These are phyloP conservation scores for Xestoiulus laeticollis DNA, from an alignment of 2,888 invertebrate species.

Conservation along the genomic window DNA sequence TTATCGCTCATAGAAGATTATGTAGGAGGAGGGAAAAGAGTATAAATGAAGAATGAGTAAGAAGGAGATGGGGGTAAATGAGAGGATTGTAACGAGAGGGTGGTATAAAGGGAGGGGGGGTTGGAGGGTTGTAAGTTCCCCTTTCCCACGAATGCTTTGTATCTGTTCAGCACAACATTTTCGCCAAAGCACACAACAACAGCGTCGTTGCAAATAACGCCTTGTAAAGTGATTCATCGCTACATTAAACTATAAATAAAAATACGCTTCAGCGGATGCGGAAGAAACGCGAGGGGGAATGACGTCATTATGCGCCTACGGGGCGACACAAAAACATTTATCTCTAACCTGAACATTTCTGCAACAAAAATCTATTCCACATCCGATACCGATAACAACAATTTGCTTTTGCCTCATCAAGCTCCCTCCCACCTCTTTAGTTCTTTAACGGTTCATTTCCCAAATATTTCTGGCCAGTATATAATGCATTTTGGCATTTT, in stretches of 20 bases:
- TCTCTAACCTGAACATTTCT: not conserved
- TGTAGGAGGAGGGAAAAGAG: not conserved
- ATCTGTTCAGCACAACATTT: slow-evolving; percentile 7
- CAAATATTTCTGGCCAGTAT: too few species aligned
- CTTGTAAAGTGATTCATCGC: slow-evolving; percentile 33
- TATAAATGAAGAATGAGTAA: not conserved
- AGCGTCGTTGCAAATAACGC: slow-evolving; percentile 1
- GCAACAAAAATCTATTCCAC: too few species aligned
- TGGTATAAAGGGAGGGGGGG: not conserved
- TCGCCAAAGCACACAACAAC: slow-evolving; percentile 23
- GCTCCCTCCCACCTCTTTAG: too few species aligned
- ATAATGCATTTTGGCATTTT: too few species aligned
- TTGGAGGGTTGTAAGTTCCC: not conserved
- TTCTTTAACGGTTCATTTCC: too few species aligned
- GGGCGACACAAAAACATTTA: not conserved
- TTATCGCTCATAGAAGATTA: not conserved
- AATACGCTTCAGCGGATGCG: slow-evolving; percentile 28
- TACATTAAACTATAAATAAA: slow-evolving; percentile 37
- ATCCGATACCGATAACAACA: too few species aligned
- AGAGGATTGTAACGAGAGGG: not conserved
- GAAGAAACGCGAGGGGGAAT: not conserved
- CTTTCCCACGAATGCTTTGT: not conserved
- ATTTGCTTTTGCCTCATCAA: too few species aligned
- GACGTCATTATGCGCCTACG: not conserved
- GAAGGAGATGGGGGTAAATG: not conserved